phyloP scores from a whole-genome alignment of 1,140 invertebrate genomes.

The Eubasilissa regina region DNA sequence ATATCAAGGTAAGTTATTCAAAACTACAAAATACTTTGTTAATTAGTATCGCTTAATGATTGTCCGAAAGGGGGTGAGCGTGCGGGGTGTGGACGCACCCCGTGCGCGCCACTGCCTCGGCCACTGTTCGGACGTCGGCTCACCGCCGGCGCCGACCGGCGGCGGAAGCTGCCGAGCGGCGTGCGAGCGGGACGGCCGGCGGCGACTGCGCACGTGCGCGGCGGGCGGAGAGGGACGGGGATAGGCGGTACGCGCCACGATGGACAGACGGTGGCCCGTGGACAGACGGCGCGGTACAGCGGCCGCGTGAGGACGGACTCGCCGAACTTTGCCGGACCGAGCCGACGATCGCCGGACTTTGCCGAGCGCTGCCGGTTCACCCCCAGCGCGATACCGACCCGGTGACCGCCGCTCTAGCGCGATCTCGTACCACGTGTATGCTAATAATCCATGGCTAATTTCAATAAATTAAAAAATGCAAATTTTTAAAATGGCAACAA shows the following conservation, averaged over 20 bases:
- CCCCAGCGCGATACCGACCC: neutral
- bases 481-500: constrained; percentile 18
- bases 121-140: constrained; percentile 25
- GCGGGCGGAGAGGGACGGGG: constrained; percentile 49
- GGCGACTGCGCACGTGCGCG: constrained; percentile 43
- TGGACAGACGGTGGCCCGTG: constrained; percentile 64
- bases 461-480: neutral
- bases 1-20: no score
- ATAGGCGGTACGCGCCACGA: constrained; percentile 58
- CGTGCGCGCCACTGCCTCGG: neutral
- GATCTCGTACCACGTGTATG: neutral
- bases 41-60: no score
- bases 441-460: neutral
- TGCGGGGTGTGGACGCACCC: neutral
- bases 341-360: constrained; percentile 34
- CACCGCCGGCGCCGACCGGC: neutral
- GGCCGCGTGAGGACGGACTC: constrained; percentile 71
- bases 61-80: neutral
- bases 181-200: constrained; percentile 45
- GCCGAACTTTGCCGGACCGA: constrained; percentile 63
- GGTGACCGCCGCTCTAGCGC: constrained; percentile 4
- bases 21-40: no score
- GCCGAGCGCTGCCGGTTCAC: constrained; percentile 9
- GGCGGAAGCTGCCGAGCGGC: constrained; percentile 26
- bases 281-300: constrained; percentile 73